These are phyloP conservation scores for Pedionomus torquatus DNA, from an alignment of 2,113 vertebrate genomes.

Conservation along the genomic window DNA sequence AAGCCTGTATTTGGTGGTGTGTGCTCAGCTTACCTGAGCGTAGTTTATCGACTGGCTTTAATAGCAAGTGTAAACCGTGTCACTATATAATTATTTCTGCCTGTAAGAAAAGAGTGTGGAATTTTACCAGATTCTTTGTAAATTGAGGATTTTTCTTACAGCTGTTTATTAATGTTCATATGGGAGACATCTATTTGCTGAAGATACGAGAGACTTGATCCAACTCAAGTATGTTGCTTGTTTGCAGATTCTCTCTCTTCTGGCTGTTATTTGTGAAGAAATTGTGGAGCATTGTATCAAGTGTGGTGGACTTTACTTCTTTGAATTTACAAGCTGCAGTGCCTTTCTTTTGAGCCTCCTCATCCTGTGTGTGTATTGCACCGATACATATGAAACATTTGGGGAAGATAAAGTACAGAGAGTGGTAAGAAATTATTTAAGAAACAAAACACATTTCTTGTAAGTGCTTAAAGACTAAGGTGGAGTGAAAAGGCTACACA, in stretches of 20 bases:
- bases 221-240: not conserved
- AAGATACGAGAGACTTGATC: not conserved
- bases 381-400: conserved; percentile 61
- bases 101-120: not conserved
- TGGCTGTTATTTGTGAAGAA: conserved; percentile 90
- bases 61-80: not conserved
- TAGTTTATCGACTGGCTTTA: not conserved
- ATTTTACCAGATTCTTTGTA: not conserved
- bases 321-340: conserved; percentile 90
- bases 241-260: conserved; percentile 83
- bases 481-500: not conserved
- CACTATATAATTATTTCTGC: not conserved
- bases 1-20: not conserved
- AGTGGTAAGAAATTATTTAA: conserved; percentile 73
- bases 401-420: conserved; percentile 66
- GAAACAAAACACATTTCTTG: not conserved
- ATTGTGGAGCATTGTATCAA: conserved; percentile 72
- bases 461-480: not conserved
- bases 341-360: conserved; percentile 86
- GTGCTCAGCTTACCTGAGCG: not conserved
- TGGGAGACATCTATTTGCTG: not conserved
- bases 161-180: not conserved
- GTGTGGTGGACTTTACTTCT: conserved; percentile 87
- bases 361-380: conserved; percentile 80
- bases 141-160: not conserved